A percentile compares a stretch with the other conserved stretches of the same genome.
phyloP scores from a whole-genome alignment of 2,888 invertebrate species.

The Lithodes maja region DNA sequence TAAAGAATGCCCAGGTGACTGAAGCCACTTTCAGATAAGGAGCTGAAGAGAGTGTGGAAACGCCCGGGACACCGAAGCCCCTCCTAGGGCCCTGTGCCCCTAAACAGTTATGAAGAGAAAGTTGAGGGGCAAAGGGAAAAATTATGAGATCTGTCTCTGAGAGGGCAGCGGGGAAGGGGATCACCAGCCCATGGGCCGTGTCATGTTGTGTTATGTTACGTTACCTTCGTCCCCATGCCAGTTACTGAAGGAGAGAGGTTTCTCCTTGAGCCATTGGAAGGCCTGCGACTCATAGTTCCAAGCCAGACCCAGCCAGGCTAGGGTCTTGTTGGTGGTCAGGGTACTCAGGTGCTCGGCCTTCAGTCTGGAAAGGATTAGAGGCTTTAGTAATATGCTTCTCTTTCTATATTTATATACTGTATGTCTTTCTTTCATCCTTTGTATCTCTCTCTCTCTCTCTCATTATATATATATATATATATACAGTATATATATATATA shows the following conservation, averaged over 20 bases:
- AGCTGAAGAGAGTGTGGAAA: no score
- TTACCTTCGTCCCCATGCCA: background rate
- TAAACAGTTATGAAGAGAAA: no score
- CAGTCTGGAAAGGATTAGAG: background rate
- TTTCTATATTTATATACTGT: background rate
- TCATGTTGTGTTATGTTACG: no score
- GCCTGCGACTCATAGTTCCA: background rate
- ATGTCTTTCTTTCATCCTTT: background rate
- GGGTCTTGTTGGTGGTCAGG: background rate
- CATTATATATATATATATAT: background rate
- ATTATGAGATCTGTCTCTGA: no score
- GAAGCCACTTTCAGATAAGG: no score
- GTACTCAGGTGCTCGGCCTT: background rate
- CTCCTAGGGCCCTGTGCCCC: no score
- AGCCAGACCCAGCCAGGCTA: background rate
- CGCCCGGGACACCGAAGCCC: no score
- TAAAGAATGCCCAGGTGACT: no score
- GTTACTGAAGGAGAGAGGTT: background rate
- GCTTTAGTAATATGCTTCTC: background rate
- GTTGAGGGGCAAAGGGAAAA: no score
- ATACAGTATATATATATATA: background rate
- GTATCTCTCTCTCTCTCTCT: background rate
- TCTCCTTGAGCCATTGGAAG: background rate
- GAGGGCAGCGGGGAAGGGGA: no score
- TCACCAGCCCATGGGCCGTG: background rate